Conservation (phyloP, 2,113 vertebrate genomes). For the Podocnemis expansa region DNA sequence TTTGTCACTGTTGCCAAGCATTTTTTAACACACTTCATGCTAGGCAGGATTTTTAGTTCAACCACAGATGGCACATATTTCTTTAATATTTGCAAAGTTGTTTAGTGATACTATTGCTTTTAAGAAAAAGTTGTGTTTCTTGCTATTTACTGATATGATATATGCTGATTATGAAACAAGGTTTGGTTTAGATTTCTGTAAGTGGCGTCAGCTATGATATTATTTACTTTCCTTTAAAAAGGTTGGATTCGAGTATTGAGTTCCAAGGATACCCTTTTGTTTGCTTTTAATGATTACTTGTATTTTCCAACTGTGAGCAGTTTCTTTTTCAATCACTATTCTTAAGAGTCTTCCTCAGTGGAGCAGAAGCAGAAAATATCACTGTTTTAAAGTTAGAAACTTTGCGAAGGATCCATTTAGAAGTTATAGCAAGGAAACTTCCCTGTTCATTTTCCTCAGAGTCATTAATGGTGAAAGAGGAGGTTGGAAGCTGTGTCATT, state of each 20-base stretch:
- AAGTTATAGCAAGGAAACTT: too few species aligned
- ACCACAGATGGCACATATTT: not conserved
- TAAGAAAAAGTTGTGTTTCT: accelerated
- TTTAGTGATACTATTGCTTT: not conserved
- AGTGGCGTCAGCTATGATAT: not conserved
- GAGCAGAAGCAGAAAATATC: too few species aligned
- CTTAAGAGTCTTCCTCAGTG: not conserved
- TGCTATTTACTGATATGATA: not conserved
- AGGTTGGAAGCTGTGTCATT: too few species aligned
- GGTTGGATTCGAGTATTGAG: not conserved
- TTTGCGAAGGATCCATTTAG: too few species aligned
- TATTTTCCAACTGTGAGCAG: not conserved
- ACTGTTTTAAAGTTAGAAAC: too few species aligned
- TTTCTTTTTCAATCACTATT: not conserved
- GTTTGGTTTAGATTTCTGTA: not conserved
- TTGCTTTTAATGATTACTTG: not conserved
- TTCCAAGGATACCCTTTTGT: not conserved
- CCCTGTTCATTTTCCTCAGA: too few species aligned
- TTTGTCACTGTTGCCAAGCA: too few species aligned
- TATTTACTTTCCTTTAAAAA: not conserved
- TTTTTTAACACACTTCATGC: not conserved
- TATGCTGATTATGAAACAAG: not conserved
- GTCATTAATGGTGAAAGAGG: too few species aligned
- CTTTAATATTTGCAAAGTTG: not conserved
- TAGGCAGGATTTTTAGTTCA: not conserved